Conservation (phyloP, 2,797 vertebrate genomes). For the Nyctibius grandis region DNA sequence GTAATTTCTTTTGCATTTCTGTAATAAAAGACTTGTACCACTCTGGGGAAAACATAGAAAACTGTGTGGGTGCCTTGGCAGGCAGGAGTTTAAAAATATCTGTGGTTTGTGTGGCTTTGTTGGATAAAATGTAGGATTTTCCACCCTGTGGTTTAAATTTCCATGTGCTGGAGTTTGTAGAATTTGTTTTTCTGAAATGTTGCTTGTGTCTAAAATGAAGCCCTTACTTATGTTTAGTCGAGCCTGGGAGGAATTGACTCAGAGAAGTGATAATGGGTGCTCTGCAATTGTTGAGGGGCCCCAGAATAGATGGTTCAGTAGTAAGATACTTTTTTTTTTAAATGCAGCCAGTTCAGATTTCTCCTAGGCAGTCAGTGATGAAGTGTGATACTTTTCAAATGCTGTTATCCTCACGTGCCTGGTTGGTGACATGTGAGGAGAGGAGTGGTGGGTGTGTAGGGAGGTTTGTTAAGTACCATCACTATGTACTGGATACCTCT, state of each 20-base stretch:
- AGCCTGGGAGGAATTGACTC: background rate
- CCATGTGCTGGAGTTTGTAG: conserved; percentile 1
- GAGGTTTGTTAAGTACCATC: background rate
- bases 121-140: conserved; percentile 33
- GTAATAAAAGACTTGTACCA: background rate
- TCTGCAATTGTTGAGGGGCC: background rate
- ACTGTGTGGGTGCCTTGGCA: background rate
- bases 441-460: fast-evolving
- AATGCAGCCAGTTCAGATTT: background rate
- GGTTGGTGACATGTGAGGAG: background rate
- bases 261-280: background rate
- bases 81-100: background rate
- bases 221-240: background rate
- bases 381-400: background rate
- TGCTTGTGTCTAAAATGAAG: background rate
- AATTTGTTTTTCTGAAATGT: conserved; percentile 43
- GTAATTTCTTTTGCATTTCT: background rate
- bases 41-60: background rate
- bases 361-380: background rate
- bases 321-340: background rate
- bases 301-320: background rate
- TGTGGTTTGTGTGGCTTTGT: conserved; percentile 33
- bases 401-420: background rate
- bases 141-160: conserved; percentile 11
- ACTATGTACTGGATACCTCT: background rate